Evolutionary conservation across 1,140 invertebrate species (phyloP), one percentile per base, ranked within the genome.

Genomic region (Ips nitidus): DNA sequence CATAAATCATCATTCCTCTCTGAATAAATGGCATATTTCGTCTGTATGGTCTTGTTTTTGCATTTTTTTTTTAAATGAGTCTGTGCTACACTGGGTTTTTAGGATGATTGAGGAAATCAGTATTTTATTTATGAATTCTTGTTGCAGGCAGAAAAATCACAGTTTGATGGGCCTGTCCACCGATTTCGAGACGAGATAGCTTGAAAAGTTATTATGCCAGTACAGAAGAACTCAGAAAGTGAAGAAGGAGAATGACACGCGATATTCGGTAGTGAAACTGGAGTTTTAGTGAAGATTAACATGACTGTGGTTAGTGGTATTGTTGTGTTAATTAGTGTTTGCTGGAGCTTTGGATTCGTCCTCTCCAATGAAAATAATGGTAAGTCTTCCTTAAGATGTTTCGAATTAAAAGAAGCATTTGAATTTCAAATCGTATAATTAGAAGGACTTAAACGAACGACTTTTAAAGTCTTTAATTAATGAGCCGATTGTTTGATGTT

Each of bases 1-100:
- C 41, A 70, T 70, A 70, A 70, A 70, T 70, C 69, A 65, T 70
- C 61, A 70, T 70, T 63, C 59, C 59, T 6, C 61, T 60, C 40
- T 22, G 42, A 56, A 64, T 52, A 62, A 70, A 64, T 70, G 62
- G 61, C 69, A 59, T 65, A 64, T 70, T 65, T 70, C 58, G 53
- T 66, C 55, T 66, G 53, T 1, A 3, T 65, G 43, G 38, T 70
- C 62, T 37, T 42, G 3, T 56, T 63, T 63, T 41, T 50, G 45
- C 39, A 50, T 61, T 56, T 69, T 69, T 69, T 22, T 22, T 22
- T 22, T 22, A 22, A 22, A 22, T 22, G 22, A 22, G 22, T 22
- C 22, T 22, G 22, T 0, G 22, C 22, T 22, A 22, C 22, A 22
- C 22, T 22, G 22, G 22, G 22, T 22, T 22, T 22, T 22, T 22